These are phyloP conservation scores for Mormyrus lacerda DNA, from an alignment of 2,113 vertebrate species.

Conservation along the genomic window DNA sequence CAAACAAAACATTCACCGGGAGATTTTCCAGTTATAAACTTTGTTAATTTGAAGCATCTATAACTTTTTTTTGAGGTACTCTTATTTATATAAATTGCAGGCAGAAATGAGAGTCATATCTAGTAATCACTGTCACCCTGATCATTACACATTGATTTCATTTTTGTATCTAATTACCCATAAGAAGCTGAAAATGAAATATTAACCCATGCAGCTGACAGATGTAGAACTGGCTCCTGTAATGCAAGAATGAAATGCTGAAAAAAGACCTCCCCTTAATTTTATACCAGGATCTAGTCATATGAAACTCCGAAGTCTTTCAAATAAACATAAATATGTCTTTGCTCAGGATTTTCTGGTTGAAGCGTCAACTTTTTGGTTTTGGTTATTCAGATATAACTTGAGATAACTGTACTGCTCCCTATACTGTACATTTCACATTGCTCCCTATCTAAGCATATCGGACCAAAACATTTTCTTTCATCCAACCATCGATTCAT, in stretches of 20 bases:
- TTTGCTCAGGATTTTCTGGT: background rate
- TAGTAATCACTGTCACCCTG: constrained; percentile 22
- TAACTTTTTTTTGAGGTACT: constrained; percentile 2
- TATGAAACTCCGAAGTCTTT: background rate
- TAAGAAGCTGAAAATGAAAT: constrained; percentile 22
- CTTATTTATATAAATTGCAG: constrained; percentile 11
- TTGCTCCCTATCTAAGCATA: background rate
- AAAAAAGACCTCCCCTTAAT: background rate
- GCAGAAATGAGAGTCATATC: constrained; percentile 5
- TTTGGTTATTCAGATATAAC: background rate
- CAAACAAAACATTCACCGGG: background rate
- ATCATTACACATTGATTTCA: constrained; percentile 22
- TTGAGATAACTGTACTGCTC: background rate
- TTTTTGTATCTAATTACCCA: constrained; percentile 26
- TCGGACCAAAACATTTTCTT: background rate
- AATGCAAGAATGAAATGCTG: constrained; percentile 1
- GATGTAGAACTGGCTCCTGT: background rate
- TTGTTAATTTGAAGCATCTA: constrained; percentile 9
- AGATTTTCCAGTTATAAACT: constrained; percentile 6
- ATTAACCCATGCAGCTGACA: constrained; percentile 17
- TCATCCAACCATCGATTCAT: background rate
- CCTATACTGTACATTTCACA: background rate
- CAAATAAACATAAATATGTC: background rate
- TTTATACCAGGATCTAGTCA: background rate
- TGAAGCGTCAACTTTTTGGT: background rate